Conservation (phyloP, 1,140 invertebrate species). For the Listronotus oregonensis region DNA sequence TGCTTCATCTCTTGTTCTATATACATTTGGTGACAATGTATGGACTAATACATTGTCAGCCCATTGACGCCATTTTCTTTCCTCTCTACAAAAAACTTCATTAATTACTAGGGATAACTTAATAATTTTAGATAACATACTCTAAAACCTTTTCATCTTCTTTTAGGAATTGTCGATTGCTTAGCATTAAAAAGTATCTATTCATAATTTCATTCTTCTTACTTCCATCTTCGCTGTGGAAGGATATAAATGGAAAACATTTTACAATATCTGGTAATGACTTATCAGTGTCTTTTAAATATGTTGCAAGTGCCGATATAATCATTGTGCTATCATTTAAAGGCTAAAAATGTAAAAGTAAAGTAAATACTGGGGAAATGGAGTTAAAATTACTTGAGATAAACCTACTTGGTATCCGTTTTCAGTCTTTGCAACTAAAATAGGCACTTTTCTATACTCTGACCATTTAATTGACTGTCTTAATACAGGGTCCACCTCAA, state of each 20-base stretch:
- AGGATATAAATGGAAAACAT: conserved; percentile 80
- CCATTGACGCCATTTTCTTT: conserved; percentile 95
- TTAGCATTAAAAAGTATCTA: conserved; percentile 92
- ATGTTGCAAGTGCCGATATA: conserved; percentile 84
- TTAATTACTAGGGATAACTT: too few relatives aligned
- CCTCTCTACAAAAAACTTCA: conserved; percentile 68
- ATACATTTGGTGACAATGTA: conserved; percentile 95
- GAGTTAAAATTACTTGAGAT: too few relatives aligned
- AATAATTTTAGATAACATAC: conserved; percentile 3
- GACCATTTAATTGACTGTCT: conserved; percentile 93
- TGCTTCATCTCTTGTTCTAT: conserved; percentile 83
- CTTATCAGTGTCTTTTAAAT: conserved; percentile 68
- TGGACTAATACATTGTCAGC: conserved; percentile 90
- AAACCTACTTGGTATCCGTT: conserved; percentile 69
- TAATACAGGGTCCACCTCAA: conserved; percentile 95
- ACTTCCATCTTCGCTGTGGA: conserved; percentile 70
- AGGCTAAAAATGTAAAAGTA: conserved; percentile 64
- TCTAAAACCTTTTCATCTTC: conserved; percentile 53
- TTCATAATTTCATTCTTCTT: conserved; percentile 83
- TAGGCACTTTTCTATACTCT: conserved; percentile 93
- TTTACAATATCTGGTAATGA: conserved; percentile 73
- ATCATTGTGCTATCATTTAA: conserved; percentile 94
- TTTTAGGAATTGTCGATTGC: conserved; percentile 22
- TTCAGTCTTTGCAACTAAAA: conserved; percentile 78
- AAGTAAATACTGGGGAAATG: not conserved